These are phyloP conservation scores for Charaxes varanes DNA, from an alignment of 1,140 invertebrate genomes.

Conservation along the genomic window DNA sequence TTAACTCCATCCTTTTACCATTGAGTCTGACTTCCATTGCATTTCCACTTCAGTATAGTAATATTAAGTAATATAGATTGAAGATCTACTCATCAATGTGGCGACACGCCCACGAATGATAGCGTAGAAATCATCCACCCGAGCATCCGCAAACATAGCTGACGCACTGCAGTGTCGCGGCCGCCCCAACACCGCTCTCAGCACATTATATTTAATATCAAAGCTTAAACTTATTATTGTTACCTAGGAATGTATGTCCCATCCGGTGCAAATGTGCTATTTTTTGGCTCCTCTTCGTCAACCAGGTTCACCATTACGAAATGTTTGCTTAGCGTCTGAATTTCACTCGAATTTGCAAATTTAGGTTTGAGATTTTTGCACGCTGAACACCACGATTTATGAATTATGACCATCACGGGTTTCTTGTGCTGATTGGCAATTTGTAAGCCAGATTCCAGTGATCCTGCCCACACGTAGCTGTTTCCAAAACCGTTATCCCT, in stretches of 20 bases:
- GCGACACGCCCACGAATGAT: too few species aligned
- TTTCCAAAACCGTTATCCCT: constrained; percentile 63
- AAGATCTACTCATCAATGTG: too few species aligned
- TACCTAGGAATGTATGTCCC: constrained; percentile 77
- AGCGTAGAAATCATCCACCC: too few species aligned
- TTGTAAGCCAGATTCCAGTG: constrained; percentile 70
- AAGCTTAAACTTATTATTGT: too few species aligned
- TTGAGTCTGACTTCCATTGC: too few species aligned
- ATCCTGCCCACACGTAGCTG: constrained; percentile 61
- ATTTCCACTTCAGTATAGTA: too few species aligned
- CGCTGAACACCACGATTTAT: constrained; percentile 79
- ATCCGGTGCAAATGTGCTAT: constrained; percentile 71
- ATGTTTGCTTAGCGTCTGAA: constrained; percentile 72
- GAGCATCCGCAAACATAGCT: too few species aligned
- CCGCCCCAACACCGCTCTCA: too few species aligned
- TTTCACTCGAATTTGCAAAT: constrained; percentile 73
- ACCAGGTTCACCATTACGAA: constrained; percentile 78
- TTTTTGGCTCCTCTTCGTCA: constrained; percentile 75
- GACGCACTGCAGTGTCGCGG: too few species aligned
- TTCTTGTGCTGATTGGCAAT: constrained; percentile 64
- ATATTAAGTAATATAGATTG: too few species aligned
- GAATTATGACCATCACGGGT: constrained; percentile 77
- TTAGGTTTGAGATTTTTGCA: constrained; percentile 77
- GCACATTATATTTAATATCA: too few species aligned
- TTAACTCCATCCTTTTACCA: too few species aligned